These are phyloP conservation scores for Metopolophium dirhodum DNA, from an alignment of 1,140 invertebrate species.

Conservation along the genomic window DNA sequence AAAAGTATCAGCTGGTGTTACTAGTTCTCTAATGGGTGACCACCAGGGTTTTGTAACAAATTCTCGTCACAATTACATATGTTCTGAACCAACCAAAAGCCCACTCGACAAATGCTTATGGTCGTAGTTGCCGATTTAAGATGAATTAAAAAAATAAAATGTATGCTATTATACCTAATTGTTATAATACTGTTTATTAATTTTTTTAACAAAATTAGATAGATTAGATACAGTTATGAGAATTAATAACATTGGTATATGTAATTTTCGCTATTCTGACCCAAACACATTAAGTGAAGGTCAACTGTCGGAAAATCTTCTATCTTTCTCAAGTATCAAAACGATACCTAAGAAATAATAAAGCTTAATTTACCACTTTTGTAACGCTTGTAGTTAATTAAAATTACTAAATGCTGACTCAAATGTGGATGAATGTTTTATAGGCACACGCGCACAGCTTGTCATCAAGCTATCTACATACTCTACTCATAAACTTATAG, in stretches of 20 bases:
- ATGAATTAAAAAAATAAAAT: too few relatives aligned
- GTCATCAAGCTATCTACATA: too few relatives aligned
- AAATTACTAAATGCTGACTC: constrained; percentile 49
- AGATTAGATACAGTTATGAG: not conserved
- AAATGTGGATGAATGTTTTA: constrained; percentile 44
- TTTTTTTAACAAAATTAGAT: not conserved
- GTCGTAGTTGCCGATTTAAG: too few relatives aligned
- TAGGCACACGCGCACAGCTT: not conserved
- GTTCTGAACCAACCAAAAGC: too few relatives aligned
- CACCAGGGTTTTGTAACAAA: too few relatives aligned
- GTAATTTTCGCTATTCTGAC: constrained; percentile 51
- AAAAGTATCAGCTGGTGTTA: too few relatives aligned
- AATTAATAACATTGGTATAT: not conserved
- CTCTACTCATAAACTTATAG: not conserved
- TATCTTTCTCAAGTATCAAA: not conserved
- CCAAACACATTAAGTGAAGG: not conserved
- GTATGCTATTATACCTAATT: not conserved
- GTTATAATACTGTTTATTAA: not conserved
- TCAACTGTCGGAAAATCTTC: constrained; percentile 50
- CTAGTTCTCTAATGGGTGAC: too few relatives aligned
- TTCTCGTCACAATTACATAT: too few relatives aligned
- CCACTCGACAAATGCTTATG: too few relatives aligned
- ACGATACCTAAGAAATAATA: constrained; percentile 19
- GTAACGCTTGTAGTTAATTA: constrained; percentile 46
- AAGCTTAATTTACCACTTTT: constrained; percentile 44